Base-by-base conservation (phyloP, 2,797 vertebrate genomes). In the Balearica regulorum region DNA sequence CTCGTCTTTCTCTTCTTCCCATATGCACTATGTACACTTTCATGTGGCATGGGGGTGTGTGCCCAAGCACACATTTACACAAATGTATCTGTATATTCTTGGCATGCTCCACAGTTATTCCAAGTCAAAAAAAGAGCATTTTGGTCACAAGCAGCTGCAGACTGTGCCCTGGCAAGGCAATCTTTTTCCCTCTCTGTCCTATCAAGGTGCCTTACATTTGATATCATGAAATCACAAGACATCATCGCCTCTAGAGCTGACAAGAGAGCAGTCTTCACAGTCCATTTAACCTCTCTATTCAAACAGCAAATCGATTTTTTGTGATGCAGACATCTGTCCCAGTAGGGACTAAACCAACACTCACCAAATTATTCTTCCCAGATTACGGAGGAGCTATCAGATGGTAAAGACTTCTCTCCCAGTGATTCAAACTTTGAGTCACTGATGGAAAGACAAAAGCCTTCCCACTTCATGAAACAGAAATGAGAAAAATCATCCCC, bases 231-330 rank as follows among this genome's bases (percentile, higher is more conserved):
- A 93, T 83, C 93, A 87, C 57, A 83, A 93, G 90, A 87, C 75
- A 83, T 76, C 83, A 60, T 60, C 19, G 28, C 84, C 64, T 83
- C 72, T 58, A 66, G 69, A 95, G 84, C 81, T 81, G 93, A 94
- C 72, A 72, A 41, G 84, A 94, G 89, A 94, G 46, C 84, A 86
- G 91, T 58, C 91, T 96, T 95, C 94, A 96, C 95, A 96, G 94
- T 81, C 89, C 94, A 95, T 97, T 96, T 93, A 95, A 96, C 92
- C 89, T 94, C 89, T 68, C 87, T 83, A 87, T 93, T 96, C 87
- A 95, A 93, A 95, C 4, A 2, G 87, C 89, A 92, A 89, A 93
- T 87, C 51, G 20, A 83, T 88, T 92, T 94, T 94, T 91, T 43
- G 66, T 66, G 87, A 94, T 76, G 65, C 89, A 96, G 92, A 79